Percentiles rank a stretch among this genome's conserved stretches.
phyloP scores from a whole-genome alignment of 23 tunicate species.

The Aplidium turbinatum region DNA sequence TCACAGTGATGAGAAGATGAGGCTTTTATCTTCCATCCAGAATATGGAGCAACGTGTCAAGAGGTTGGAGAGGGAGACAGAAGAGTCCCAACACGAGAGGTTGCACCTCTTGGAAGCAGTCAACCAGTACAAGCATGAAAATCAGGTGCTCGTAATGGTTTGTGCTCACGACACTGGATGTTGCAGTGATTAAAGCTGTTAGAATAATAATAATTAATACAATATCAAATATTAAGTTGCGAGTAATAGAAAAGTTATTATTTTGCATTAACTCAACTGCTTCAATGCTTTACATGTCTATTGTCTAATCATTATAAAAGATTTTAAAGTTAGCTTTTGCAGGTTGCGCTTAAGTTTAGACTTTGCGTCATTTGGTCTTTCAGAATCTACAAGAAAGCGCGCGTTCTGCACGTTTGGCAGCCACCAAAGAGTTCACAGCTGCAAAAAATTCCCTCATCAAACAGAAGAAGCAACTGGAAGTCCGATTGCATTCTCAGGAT shows the following conservation, averaged over 20 bases:
- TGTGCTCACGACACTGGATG: too few relatives aligned
- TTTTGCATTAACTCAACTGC: too few relatives aligned
- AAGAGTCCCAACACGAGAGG: slow-evolving; percentile 71
- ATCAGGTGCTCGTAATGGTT: slow-evolving; percentile 64
- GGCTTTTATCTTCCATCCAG: slow-evolving; percentile 47
- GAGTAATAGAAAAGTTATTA: too few relatives aligned
- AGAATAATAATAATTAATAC: too few relatives aligned
- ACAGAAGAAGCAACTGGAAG: slow-evolving; percentile 65
- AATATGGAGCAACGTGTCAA: slow-evolving; percentile 62
- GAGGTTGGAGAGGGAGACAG: slow-evolving; percentile 55
- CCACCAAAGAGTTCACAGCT: slow-evolving; percentile 47
- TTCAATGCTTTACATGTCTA: too few relatives aligned
- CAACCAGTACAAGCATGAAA: slow-evolving; percentile 59
- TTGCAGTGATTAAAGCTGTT: too few relatives aligned
- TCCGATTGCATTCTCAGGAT: slow-evolving; percentile 46
- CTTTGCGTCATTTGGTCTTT: too few relatives aligned
- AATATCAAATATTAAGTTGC: too few relatives aligned
- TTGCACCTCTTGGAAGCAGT: slow-evolving; percentile 60
- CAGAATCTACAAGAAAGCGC: slow-evolving; percentile 59
- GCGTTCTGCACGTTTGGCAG: slow-evolving; percentile 48
- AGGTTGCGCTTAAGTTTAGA: too few relatives aligned
- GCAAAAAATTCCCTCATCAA: slow-evolving; percentile 32
- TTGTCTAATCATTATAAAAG: too few relatives aligned
- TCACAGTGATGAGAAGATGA: slow-evolving; percentile 28
- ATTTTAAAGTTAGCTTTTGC: too few relatives aligned